Evolutionary conservation across 1,140 invertebrate genomes (phyloP), one percentile per base, ranked within the genome.

Genomic region (Zaprionus vittiger): DNA sequence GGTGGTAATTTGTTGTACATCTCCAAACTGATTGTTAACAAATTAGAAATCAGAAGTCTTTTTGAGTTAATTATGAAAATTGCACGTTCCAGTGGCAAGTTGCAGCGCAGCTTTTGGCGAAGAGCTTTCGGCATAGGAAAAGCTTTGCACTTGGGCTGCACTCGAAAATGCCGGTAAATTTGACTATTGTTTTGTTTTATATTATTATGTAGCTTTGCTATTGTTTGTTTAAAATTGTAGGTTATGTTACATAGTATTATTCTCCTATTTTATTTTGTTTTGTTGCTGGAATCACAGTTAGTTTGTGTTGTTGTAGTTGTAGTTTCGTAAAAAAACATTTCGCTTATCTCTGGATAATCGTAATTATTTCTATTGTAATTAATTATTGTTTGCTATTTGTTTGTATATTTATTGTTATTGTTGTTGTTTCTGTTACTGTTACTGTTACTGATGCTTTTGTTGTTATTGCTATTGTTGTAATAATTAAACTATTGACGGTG

Each of bases 281-380:
- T 81, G 70, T 81, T 78, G 80, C 87, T 89, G 85, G 83, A 83
- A 89, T 89, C 84, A 89, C 84, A 89, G 84, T 89, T 89, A 89
- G 84, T 89, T 89, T 89, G 84, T 89, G 84, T 89, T 89, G 84
- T 84, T 83, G 83, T 87, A 77, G 83, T 89, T 79, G 83, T 79
- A 71, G 80, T 61, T 76, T 73, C 49, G 70, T 77, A 77, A 77
- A 76, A 76, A 78, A 67, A 73, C 61, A n/a, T 78, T 24, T 55
- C 20, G 68, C 60, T 55, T 67, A 57, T 68, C 28, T 49, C 68
- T 47, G 38, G 22, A 52, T 60, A 66, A 34, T 69, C 59, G 44
- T 67, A 47, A 67, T 49, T 72, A 65, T 56, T 64, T 56, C 60
- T 76, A 62, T 77, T 77, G 62, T 73, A 56, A 65, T 70, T 69